phyloP scores from a whole-genome alignment of 2,797 vertebrate species.

The Leuciscus waleckii region DNA sequence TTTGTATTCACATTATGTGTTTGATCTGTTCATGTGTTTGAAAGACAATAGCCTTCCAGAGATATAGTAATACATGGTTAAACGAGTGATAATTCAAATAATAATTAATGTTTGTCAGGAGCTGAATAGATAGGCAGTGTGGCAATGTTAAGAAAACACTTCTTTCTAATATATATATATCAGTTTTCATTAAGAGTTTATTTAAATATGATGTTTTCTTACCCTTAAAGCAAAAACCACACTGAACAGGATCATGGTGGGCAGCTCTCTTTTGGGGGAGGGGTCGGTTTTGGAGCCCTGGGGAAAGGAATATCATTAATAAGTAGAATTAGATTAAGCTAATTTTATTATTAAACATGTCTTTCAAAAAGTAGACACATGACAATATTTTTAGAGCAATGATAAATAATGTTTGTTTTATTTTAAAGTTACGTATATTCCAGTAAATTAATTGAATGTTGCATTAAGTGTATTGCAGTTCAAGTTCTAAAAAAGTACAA shows the following conservation, averaged over 20 bases:
- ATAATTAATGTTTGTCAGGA: not conserved
- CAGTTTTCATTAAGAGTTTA: not conserved
- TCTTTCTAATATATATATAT: too few relatives aligned
- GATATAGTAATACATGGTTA: not conserved
- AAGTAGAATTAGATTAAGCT: conserved; percentile 2
- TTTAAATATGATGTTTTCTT: conserved; percentile 63
- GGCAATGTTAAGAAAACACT: too few relatives aligned
- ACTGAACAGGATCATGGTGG: conserved; percentile 98
- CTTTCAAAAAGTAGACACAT: not conserved
- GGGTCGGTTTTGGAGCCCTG: conserved; percentile 96
- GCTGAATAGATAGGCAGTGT: too few relatives aligned
- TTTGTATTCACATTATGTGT: too few relatives aligned
- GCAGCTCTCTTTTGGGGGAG: conserved; percentile 96
- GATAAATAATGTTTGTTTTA: not conserved
- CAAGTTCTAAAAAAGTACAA: not conserved
- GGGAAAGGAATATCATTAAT: conserved; percentile 32
- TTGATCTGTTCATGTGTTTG: too few relatives aligned
- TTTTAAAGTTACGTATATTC: not conserved
- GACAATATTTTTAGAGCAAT: not conserved
- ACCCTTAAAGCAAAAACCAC: conserved; percentile 98
- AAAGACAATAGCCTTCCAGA: not conserved
- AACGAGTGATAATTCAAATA: not conserved
- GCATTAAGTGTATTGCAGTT: too few relatives aligned
- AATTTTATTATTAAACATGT: not conserved
- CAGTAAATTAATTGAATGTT: not conserved